A percentile compares a stretch with the other conserved stretches of the same genome.
phyloP scores from a whole-genome alignment of 92 coral and sea anemone species.

The Epizoanthus ramosus region DNA sequence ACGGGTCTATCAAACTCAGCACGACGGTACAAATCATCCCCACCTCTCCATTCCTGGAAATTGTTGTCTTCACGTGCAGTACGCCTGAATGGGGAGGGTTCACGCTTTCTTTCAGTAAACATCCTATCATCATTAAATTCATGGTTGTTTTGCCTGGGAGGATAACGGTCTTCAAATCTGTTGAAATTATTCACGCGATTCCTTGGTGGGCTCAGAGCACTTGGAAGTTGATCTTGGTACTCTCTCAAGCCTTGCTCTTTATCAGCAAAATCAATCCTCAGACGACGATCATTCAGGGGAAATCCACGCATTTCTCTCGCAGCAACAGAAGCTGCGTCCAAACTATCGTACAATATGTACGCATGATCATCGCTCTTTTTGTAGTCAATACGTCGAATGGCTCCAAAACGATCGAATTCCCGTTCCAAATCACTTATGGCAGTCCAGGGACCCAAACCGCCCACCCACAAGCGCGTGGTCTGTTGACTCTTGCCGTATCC shows the following conservation, averaged over 20 bases:
- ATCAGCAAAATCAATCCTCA: constrained; percentile 98
- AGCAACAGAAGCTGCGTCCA: constrained; percentile 99
- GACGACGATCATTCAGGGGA: constrained; percentile 92
- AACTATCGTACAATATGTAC: constrained; percentile 96
- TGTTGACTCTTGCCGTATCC: constrained; percentile 99
- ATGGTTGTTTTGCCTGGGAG: constrained; percentile 64
- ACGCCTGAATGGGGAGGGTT: constrained; percentile 74
- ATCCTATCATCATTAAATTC: constrained; percentile 77
- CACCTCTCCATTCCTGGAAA: constrained; percentile 76
- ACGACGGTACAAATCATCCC: constrained; percentile 60
- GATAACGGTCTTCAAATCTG: constrained; percentile 69
- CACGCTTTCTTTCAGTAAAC: constrained; percentile 76
- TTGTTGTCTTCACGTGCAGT: constrained; percentile 70
- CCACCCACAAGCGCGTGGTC: constrained; percentile 99
- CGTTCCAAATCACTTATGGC: constrained; percentile 93
- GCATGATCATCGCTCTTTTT: constrained; percentile 98
- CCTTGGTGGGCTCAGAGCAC: constrained; percentile 80
- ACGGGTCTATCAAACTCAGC: constrained; percentile 70
- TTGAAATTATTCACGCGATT: constrained; percentile 73
- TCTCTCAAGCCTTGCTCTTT: constrained; percentile 95
- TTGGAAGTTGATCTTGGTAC: constrained; percentile 69
- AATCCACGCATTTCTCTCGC: constrained; percentile 99
- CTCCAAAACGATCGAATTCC: constrained; percentile 99
- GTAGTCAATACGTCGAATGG: constrained; percentile 97
- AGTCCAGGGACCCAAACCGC: constrained; percentile 99